Conservation (phyloP, 2,888 invertebrate genomes). For the Lissonota sp. region DNA sequence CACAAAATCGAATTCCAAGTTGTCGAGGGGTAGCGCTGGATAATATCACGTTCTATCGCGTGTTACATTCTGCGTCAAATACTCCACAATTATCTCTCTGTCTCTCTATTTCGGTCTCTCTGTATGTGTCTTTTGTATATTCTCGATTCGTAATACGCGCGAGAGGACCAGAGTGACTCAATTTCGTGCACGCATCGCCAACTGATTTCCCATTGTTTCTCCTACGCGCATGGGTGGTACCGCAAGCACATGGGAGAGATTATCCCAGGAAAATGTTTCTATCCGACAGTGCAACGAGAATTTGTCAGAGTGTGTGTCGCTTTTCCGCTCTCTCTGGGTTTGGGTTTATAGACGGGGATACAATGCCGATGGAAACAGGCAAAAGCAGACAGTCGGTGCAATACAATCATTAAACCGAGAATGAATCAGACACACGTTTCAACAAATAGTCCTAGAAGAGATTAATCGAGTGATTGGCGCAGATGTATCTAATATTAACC, state of each 20-base stretch:
- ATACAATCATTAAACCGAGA: slow-evolving; percentile 50
- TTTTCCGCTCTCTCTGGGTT: background rate
- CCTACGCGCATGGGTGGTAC: background rate
- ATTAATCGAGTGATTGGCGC: slow-evolving; percentile 50
- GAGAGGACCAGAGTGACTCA: slow-evolving; percentile 49
- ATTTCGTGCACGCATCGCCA: slow-evolving; percentile 61
- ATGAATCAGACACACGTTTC: slow-evolving; percentile 61
- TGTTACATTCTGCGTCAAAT: slow-evolving; percentile 44
- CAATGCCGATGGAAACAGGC: slow-evolving; percentile 42
- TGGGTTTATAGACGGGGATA: slow-evolving; percentile 36
- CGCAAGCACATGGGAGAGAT: slow-evolving; percentile 47
- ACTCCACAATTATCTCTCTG: slow-evolving; percentile 41
- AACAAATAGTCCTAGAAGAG: slow-evolving; percentile 36
- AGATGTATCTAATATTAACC: background rate
- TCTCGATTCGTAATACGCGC: slow-evolving; percentile 30
- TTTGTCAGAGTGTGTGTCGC: background rate
- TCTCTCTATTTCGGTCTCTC: no score
- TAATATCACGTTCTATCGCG: slow-evolving; percentile 1
- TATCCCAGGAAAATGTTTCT: slow-evolving; percentile 52
- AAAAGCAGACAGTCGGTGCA: slow-evolving; percentile 1
- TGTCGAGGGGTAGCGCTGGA: slow-evolving; percentile 33
- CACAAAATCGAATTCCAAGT: slow-evolving; percentile 60
- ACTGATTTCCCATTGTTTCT: slow-evolving; percentile 65
- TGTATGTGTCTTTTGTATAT: slow-evolving; percentile 25
- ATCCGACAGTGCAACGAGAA: slow-evolving; percentile 36